Conservation (phyloP, 2,113 vertebrate species). For the Macaca mulatta region DNA sequence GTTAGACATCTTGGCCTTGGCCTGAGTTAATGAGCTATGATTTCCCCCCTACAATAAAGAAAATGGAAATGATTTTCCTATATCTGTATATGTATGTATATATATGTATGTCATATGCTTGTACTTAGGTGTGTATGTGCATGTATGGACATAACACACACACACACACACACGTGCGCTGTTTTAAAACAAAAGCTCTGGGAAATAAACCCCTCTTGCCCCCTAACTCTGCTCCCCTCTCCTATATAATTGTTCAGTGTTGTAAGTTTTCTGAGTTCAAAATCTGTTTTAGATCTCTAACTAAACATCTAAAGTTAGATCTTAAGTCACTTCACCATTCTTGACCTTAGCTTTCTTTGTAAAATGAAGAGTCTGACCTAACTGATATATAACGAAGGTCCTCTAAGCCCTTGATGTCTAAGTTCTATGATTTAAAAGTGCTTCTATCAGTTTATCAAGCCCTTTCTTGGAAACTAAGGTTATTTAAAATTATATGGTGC, state of each 20-base stretch:
- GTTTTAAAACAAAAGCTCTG: constrained; percentile 8
- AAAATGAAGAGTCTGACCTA: neutral
- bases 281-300: neutral
- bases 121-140: neutral
- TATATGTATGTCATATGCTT: neutral
- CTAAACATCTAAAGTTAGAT: neutral
- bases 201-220: neutral
- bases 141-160: accelerated
- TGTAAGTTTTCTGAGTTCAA: neutral
- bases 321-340: neutral
- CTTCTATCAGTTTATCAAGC: neutral
- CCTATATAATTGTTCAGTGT: neutral
- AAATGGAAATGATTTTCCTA: constrained; percentile 36
- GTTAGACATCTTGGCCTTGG: constrained; percentile 57
- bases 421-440: neutral
- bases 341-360: neutral
- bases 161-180: no score
- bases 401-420: neutral
- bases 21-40: constrained; percentile 14
- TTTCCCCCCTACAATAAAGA: constrained; percentile 19
- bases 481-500: neutral
- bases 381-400: neutral
- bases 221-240: neutral
- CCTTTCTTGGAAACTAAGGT: neutral
- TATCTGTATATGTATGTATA: neutral